A percentile compares a stretch with the other conserved stretches of the same genome.
These are phyloP conservation scores for Sylvia borin DNA, from an alignment of 2,797 vertebrate genomes.

Conservation along the genomic window DNA sequence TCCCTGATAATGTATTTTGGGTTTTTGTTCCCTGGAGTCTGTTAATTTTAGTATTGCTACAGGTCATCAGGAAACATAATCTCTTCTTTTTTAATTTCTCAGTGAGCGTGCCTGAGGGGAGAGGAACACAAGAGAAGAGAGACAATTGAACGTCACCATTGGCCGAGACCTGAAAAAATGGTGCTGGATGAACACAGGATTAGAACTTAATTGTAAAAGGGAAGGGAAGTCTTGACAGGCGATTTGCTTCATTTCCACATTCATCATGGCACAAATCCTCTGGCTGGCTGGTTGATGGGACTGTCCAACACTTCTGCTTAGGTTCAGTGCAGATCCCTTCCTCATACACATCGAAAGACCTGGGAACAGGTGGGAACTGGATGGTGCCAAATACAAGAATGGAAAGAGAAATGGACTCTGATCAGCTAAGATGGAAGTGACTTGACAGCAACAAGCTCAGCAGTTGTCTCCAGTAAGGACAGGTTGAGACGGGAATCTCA, in stretches of 20 bases:
- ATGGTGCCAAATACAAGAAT: conserved; percentile 59
- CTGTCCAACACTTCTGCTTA: not conserved
- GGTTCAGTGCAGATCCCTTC: conserved; percentile 6
- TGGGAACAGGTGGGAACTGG: conserved; percentile 53
- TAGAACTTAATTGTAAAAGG: conserved; percentile 63
- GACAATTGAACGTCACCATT: conserved; percentile 30
- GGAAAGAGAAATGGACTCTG: conserved; percentile 80
- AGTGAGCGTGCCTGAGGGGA: conserved; percentile 71
- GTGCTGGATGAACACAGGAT: conserved; percentile 62
- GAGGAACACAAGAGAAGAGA: conserved; percentile 46
- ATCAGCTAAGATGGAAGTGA: conserved; percentile 87
- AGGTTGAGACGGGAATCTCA: conserved; percentile 82
- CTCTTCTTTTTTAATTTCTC: conserved; percentile 78
- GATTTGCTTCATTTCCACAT: conserved; percentile 23
- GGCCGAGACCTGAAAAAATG: conserved; percentile 61
- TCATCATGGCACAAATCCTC: conserved; percentile 79
- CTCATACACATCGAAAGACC: conserved; percentile 7
- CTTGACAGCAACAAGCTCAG: conserved; percentile 80
- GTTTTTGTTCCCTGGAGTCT: conserved; percentile 53
- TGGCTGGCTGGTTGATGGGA: conserved; percentile 83
- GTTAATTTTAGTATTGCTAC: conserved; percentile 63
- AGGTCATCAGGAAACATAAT: conserved; percentile 73
- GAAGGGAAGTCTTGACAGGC: conserved; percentile 1
- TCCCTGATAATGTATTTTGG: conserved; percentile 50
- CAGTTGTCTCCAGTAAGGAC: conserved; percentile 77